phyloP scores from a whole-genome alignment of 2,797 vertebrate species.

The Coracias cyanogaster region DNA sequence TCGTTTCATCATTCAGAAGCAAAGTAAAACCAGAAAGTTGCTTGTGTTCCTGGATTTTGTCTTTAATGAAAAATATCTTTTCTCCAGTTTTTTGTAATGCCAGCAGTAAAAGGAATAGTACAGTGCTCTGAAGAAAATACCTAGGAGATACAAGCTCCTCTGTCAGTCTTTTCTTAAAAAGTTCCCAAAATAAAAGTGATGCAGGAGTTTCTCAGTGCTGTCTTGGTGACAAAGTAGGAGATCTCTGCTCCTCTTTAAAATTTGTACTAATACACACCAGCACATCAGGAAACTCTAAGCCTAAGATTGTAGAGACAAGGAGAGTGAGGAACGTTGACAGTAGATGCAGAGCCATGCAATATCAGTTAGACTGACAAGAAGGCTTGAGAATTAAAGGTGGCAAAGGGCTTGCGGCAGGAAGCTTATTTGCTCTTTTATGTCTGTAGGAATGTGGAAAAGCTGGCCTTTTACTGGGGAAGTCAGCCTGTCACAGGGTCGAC shows the following conservation, averaged over 20 bases:
- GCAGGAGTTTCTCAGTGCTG: background rate
- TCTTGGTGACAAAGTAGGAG: background rate
- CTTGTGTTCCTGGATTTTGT: conserved; percentile 8
- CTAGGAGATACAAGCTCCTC: background rate
- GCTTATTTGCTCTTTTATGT: background rate
- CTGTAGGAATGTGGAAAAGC: conserved; percentile 6
- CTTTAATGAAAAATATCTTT: conserved; percentile 9
- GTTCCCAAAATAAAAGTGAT: background rate
- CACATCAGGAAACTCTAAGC: background rate
- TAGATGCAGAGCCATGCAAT: background rate
- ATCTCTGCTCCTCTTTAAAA: background rate
- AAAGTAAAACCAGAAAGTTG: conserved; percentile 56
- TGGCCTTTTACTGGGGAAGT: background rate
- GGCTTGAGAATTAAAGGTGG: background rate
- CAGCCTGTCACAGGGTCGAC: background rate
- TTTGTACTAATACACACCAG: background rate
- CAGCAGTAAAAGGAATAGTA: background rate
- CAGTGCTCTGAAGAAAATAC: background rate
- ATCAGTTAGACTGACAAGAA: background rate
- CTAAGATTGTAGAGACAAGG: background rate
- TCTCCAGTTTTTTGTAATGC: background rate
- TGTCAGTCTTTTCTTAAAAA: background rate
- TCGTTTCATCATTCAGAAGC: conserved; percentile 53
- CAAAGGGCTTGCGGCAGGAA: background rate
- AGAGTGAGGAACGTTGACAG: background rate